Conservation (phyloP, 2,888 invertebrate species). For the Rotaria sp. region DNA sequence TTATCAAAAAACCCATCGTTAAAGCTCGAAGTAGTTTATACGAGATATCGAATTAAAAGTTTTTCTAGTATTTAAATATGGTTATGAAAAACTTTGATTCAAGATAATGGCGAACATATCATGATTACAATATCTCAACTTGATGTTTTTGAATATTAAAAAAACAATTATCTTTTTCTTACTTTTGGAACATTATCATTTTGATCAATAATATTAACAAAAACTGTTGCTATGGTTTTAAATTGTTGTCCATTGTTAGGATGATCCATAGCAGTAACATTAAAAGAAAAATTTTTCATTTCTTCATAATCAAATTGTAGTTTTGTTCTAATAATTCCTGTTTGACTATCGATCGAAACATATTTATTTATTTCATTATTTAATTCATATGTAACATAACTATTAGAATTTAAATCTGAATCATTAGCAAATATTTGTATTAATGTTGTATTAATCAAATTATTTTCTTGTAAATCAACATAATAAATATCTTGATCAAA, state of each 20-base stretch:
- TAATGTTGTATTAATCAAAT: constrained; percentile 19
- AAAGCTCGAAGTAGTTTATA: too few relatives aligned
- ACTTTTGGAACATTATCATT: not conserved
- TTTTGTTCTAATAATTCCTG: constrained; percentile 6
- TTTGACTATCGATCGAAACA: not conserved
- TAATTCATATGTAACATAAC: not conserved
- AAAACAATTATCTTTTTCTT: not conserved
- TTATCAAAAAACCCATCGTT: too few relatives aligned
- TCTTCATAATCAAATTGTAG: constrained; percentile 22
- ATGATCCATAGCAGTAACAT: not conserved
- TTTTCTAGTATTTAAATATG: too few relatives aligned
- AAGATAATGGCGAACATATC: too few relatives aligned
- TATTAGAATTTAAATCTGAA: not conserved
- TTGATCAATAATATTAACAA: not conserved
- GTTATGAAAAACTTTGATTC: too few relatives aligned
- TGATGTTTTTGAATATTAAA: not conserved
- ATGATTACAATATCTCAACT: too few relatives aligned
- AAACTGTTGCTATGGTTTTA: not conserved
- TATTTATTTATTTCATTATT: not conserved
- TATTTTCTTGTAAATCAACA: constrained; percentile 28
- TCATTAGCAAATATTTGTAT: constrained; percentile 7
- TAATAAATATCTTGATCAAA: constrained; percentile 2
- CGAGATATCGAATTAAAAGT: too few relatives aligned
- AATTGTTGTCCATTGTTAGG: not conserved
- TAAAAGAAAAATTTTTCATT: constrained; percentile 6